Evolutionary conservation across 30 jellyfish, hydroid and myxozoan genomes (phyloP).

Genomic region (Aurelia sp.): DNA sequence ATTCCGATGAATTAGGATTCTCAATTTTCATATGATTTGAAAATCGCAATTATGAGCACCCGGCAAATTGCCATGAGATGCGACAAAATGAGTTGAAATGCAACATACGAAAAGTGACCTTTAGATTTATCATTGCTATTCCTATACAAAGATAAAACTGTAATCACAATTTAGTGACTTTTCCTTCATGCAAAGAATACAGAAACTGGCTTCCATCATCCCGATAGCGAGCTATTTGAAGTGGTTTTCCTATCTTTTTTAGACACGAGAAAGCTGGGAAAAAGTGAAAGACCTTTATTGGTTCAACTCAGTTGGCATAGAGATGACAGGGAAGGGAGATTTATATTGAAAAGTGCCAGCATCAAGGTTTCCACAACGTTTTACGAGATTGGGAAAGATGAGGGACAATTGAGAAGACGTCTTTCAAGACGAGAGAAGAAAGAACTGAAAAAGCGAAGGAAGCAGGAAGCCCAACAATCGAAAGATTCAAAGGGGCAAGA

Average conservation of each 20-base stretch:
- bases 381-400: slow-evolving; percentile 84
- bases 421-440: slow-evolving; percentile 92
- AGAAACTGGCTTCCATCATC: too few relatives aligned
- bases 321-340: slow-evolving; percentile 98
- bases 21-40: too few relatives aligned
- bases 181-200: too few relatives aligned
- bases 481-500: slow-evolving; percentile 40
- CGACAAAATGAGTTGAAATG: too few relatives aligned
- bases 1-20: too few relatives aligned
- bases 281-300: slow-evolving; percentile 81
- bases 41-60: too few relatives aligned
- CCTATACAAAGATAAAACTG: too few relatives aligned
- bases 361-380: slow-evolving; percentile 73
- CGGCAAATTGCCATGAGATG: too few relatives aligned
- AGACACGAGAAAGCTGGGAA: slow-evolving; percentile 80
- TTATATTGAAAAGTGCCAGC: slow-evolving; percentile 87
- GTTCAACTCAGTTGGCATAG: slow-evolving; percentile 96
- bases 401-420: slow-evolving; percentile 85
- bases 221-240: background rate
- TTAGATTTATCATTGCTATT: too few relatives aligned
- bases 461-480: slow-evolving; percentile 58
- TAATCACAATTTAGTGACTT: too few relatives aligned
- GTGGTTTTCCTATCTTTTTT: background rate
- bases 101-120: too few relatives aligned
- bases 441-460: slow-evolving; percentile 79